phyloP scores from a whole-genome alignment of 2,113 vertebrate species.

The Calypte anna region DNA sequence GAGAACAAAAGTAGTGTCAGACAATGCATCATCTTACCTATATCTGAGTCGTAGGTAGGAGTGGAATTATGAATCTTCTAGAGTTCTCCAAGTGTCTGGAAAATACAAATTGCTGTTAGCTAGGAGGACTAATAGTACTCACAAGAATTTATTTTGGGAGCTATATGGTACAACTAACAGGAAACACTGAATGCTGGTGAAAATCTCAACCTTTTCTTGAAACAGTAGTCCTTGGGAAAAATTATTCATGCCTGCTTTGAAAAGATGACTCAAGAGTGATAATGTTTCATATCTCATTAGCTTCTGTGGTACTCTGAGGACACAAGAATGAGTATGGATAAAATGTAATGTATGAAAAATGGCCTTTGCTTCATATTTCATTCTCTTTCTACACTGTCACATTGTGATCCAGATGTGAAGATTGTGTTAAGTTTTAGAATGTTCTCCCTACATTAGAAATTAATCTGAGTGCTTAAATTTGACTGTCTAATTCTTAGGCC shows the following conservation, averaged over 20 bases:
- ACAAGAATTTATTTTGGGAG: constrained; percentile 50
- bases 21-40: not conserved
- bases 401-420: not conserved
- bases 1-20: constrained; percentile 37
- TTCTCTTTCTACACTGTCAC: not conserved
- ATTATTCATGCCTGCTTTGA: constrained; percentile 11
- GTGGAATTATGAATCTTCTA: constrained; percentile 18
- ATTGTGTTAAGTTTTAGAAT: not conserved
- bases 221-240: not conserved
- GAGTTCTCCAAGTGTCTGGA: constrained; percentile 30
- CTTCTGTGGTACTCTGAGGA: not conserved
- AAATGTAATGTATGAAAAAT: not conserved
- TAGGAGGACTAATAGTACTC: constrained; percentile 17
- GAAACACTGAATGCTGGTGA: not conserved
- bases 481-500: not conserved
- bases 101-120: constrained; percentile 25
- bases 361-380: not conserved
- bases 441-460: not conserved
- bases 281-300: not conserved
- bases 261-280: constrained; percentile 1
- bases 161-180: not conserved
- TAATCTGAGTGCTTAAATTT: not conserved
- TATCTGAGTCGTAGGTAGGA: not conserved
- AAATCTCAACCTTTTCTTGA: constrained; percentile 43
- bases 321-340: not conserved